Evolutionary conservation across 2,797 vertebrate species (phyloP).

Genomic region (Chelon labrosus): DNA sequence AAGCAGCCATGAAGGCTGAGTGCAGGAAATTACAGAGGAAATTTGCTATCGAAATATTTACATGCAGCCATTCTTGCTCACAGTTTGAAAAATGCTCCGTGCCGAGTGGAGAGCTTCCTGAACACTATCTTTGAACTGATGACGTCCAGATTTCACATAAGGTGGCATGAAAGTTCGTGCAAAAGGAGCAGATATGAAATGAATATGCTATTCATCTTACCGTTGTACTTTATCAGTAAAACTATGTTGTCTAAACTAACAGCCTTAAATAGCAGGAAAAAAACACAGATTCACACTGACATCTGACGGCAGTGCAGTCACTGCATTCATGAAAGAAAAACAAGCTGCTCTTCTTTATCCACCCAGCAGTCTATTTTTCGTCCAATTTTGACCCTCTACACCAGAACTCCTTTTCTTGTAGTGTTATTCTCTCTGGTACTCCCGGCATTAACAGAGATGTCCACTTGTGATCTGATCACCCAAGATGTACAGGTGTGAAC

Average conservation of each 20-base stretch:
- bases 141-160: constrained; percentile 13
- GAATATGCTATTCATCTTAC: constrained; percentile 26
- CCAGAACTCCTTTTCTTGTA: neutral
- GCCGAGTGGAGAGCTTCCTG: constrained; percentile 50
- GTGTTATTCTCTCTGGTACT: neutral
- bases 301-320: neutral
- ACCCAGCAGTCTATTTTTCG: neutral
- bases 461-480: no score
- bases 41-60: constrained; percentile 61
- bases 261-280: constrained; percentile 29
- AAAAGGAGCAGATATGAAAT: constrained; percentile 21
- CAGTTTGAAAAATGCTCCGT: constrained; percentile 15
- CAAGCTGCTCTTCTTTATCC: neutral
- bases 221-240: constrained; percentile 11
- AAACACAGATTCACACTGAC: neutral
- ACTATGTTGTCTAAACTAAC: neutral
- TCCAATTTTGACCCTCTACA: constrained; percentile 1
- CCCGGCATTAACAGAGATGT: no score
- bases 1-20: constrained; percentile 4
- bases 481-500: no score
- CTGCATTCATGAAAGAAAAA: neutral
- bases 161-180: neutral
- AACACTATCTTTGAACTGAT: constrained; percentile 32
- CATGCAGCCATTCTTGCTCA: constrained; percentile 19
- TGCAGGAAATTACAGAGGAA: constrained; percentile 62